A percentile compares a stretch with the other conserved stretches of the same genome.
phyloP scores from a whole-genome alignment of 2,888 invertebrate genomes.

The Pachydiplax longipennis region DNA sequence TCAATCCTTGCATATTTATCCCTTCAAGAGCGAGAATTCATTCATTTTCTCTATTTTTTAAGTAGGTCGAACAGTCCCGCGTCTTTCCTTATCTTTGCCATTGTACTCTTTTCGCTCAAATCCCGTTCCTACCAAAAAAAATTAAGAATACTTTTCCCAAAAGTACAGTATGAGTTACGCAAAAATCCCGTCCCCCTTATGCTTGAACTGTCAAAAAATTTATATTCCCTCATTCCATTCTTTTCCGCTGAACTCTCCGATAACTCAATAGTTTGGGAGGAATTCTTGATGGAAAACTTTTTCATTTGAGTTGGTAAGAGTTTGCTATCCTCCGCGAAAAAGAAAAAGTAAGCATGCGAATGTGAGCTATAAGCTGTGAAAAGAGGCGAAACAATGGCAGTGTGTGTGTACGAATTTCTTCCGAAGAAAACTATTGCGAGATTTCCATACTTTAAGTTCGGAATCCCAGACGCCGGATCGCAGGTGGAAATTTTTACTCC shows the following conservation, averaged over 20 bases:
- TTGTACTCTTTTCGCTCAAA: not conserved
- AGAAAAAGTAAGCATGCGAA: not conserved
- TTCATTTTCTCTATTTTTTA: not conserved
- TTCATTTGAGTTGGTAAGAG: not conserved
- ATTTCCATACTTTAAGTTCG: not conserved
- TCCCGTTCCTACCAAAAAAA: not conserved
- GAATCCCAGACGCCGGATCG: not conserved
- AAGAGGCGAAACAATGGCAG: not conserved
- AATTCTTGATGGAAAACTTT: not conserved
- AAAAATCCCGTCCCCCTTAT: not conserved
- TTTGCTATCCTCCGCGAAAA: not conserved
- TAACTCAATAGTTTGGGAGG: not conserved
- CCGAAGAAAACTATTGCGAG: not conserved
- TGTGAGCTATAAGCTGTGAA: not conserved
- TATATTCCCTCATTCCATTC: not conserved
- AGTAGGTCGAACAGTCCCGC: conserved; percentile 4
- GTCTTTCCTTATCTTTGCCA: not conserved
- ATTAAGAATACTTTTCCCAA: not conserved
- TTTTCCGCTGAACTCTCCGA: not conserved
- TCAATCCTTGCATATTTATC: not conserved
- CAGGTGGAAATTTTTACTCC: not conserved
- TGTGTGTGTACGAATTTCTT: not conserved
- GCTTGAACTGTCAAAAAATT: not conserved
- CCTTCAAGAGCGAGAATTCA: not conserved
- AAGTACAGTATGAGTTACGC: not conserved